phyloP scores from a whole-genome alignment of 2,113 vertebrate genomes.

The Ptyas mucosa region DNA sequence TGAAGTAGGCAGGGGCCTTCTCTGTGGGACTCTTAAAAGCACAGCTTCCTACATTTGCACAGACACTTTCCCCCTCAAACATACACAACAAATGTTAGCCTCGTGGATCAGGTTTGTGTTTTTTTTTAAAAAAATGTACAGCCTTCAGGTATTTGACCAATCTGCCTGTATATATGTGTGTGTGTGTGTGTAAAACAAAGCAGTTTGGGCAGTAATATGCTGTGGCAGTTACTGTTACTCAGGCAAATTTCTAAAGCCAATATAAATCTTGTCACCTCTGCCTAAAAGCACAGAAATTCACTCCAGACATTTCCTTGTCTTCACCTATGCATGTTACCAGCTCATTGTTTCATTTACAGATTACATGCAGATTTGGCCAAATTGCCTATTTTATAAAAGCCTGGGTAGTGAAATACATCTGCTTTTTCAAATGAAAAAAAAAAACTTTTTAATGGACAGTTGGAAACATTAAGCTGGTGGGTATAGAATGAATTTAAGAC shows the following conservation, averaged over 20 bases:
- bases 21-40: conserved; percentile 51
- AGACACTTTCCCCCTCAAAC: conserved; percentile 1
- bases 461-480: not conserved
- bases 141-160: not conserved
- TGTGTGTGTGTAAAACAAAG: not conserved
- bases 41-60: conserved; percentile 46
- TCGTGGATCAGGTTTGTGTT: not conserved
- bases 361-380: not conserved
- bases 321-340: not conserved
- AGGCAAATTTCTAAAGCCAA: conserved; percentile 1
- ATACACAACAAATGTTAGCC: not conserved
- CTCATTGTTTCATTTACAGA: not conserved
- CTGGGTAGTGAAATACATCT: not conserved
- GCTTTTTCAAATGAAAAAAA: not conserved
- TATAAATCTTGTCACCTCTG: not conserved
- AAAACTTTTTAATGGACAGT: not conserved
- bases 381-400: not conserved
- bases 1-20: not conserved
- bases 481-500: not conserved
- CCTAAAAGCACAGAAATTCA: conserved; percentile 10
- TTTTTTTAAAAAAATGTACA: not conserved
- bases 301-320: not conserved
- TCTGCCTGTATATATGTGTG: not conserved
- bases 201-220: not conserved
- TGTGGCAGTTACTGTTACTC: not conserved